These are phyloP conservation scores for Bambusicola thoracicus DNA, from an alignment of 2,113 vertebrate species.

Conservation along the genomic window DNA sequence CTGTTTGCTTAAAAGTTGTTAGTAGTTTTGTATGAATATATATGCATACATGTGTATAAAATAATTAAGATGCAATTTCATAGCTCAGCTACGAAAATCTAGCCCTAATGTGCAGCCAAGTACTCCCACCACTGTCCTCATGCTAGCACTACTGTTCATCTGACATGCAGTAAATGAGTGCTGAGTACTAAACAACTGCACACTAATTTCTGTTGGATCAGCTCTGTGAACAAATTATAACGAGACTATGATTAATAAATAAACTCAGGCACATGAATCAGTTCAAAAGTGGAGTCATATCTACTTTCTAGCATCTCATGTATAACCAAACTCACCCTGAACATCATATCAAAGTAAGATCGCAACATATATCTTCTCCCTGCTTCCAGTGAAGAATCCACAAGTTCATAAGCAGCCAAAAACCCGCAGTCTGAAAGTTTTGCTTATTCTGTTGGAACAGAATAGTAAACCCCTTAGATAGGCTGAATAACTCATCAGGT, in stretches of 20 bases:
- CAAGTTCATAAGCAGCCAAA: not conserved
- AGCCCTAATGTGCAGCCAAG: not conserved
- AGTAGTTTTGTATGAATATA: not conserved
- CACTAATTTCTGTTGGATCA: not conserved
- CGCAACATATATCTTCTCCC: not conserved
- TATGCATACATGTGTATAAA: not conserved
- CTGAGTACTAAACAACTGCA: not conserved
- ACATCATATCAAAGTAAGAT: not conserved
- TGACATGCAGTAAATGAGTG: not conserved
- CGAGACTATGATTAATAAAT: not conserved
- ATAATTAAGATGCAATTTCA: not conserved
- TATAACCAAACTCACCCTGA: not conserved
- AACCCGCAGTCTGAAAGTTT: not conserved
- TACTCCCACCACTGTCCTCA: not conserved
- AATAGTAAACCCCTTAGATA: conserved; percentile 56
- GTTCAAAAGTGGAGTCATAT: not conserved
- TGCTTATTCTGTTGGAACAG: conserved; percentile 19
- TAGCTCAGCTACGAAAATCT: not conserved
- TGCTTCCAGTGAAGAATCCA: not conserved
- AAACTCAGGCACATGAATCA: not conserved
- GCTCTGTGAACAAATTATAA: not conserved
- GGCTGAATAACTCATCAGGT: conserved; percentile 13
- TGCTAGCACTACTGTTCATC: not conserved
- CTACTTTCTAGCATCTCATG: not conserved
- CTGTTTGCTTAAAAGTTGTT: not conserved